Evolutionary conservation across 2,888 invertebrate species (phyloP).

Genomic region (Plusia festucae): DNA sequence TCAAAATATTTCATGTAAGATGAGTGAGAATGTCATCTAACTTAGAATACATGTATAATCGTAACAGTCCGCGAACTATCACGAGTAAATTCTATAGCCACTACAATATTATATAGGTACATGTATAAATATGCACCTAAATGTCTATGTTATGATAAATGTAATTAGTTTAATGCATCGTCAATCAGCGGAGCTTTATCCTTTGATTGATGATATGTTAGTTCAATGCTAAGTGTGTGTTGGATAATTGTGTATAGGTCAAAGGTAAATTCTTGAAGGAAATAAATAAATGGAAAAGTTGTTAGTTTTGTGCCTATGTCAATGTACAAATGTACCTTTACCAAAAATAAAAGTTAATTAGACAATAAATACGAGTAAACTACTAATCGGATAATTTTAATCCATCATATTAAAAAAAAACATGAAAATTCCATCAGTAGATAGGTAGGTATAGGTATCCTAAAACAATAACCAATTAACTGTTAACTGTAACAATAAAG

Average conservation of each 20-base stretch:
- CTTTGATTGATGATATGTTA: background rate
- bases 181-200: background rate
- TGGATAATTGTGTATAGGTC: background rate
- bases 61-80: background rate
- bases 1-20: background rate
- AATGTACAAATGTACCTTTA: too few species aligned
- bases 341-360: too few species aligned
- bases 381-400: too few species aligned
- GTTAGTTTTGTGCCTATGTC: too few species aligned
- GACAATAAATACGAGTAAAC: too few species aligned
- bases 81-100: background rate
- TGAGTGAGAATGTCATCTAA: background rate
- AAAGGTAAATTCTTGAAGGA: background rate
- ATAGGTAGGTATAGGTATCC: too few species aligned
- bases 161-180: slow-evolving; percentile 5
- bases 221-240: background rate
- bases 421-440: too few species aligned
- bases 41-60: background rate
- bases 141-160: background rate
- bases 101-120: background rate
- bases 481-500: background rate
- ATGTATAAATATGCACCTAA: background rate
- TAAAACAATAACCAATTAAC: background rate
- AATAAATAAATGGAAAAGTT: too few species aligned
- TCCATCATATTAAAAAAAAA: too few species aligned